Percentiles rank a stretch among this genome's conserved stretches.
Evolutionary conservation across 2,888 invertebrate species (phyloP).

Genomic region (Bugula neritina): DNA sequence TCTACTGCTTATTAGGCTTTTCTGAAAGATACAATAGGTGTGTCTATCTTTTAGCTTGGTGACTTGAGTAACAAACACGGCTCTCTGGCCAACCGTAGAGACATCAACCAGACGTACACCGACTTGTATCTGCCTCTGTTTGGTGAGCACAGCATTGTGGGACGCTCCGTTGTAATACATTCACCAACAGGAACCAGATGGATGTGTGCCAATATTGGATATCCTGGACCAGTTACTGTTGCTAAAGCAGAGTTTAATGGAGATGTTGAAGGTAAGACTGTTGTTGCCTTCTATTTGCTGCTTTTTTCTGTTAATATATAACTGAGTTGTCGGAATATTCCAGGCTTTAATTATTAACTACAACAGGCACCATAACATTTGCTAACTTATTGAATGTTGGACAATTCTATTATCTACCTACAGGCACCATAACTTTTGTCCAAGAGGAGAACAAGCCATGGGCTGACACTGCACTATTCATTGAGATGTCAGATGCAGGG

Average conservation of each 20-base stretch:
- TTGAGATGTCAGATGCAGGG: conserved; percentile 81
- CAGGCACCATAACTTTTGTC: conserved; percentile 74
- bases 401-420: too few relatives aligned
- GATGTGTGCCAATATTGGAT: conserved; percentile 55
- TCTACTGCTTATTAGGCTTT: too few relatives aligned
- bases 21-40: too few relatives aligned
- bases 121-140: conserved; percentile 79
- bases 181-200: conserved; percentile 53
- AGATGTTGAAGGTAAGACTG: conserved; percentile 58
- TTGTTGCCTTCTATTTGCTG: conserved; percentile 53
- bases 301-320: too few relatives aligned
- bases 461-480: conserved; percentile 76
- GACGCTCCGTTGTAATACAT: conserved; percentile 72
- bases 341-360: too few relatives aligned
- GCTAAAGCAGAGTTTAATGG: conserved; percentile 76
- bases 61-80: conserved; percentile 85
- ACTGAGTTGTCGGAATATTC: too few relatives aligned
- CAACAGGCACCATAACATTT: too few relatives aligned
- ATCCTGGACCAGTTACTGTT: conserved; percentile 56
- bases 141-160: conserved; percentile 71
- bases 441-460: conserved; percentile 74
- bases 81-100: conserved; percentile 63
- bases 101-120: conserved; percentile 58
- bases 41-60: conserved; percentile 61
- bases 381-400: too few relatives aligned